Evolutionary conservation across 2,888 invertebrate species (phyloP).

Genomic region (Drosophila flavopinicola): DNA sequence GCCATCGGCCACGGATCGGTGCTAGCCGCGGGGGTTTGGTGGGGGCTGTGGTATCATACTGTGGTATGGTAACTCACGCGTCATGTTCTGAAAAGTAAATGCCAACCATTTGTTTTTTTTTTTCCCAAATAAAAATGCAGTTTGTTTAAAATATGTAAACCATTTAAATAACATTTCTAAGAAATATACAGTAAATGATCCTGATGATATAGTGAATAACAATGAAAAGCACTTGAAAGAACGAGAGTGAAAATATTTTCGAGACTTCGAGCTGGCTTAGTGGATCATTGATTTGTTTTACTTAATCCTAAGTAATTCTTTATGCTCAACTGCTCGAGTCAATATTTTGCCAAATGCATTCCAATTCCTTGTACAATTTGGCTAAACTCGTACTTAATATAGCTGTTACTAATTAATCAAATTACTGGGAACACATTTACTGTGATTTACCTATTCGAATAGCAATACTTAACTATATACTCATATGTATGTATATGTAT

Average conservation of each 20-base stretch:
- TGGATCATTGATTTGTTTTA: constrained; percentile 6
- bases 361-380: constrained; percentile 50
- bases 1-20: no score
- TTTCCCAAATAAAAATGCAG: background rate
- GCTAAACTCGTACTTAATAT: constrained; percentile 39
- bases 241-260: constrained; percentile 31
- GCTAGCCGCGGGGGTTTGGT: no score
- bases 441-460: constrained; percentile 42
- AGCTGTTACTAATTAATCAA: constrained; percentile 27
- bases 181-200: constrained; percentile 57
- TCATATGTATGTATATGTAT: constrained; percentile 14
- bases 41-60: no score
- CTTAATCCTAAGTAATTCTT: constrained; percentile 13
- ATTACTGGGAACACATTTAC: constrained; percentile 41
- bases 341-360: constrained; percentile 36
- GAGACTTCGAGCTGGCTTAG: constrained; percentile 17
- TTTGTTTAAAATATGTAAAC: constrained; percentile 54
- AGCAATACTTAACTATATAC: constrained; percentile 45
- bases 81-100: constrained; percentile 2
- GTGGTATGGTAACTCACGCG: no score
- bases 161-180: constrained; percentile 59
- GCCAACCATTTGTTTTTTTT: background rate
- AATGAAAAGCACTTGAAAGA: constrained; percentile 36
- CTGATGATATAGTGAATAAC: constrained; percentile 40
- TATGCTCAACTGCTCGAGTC: constrained; percentile 18